phyloP scores from a whole-genome alignment of 2,888 invertebrate species.

The Dyspetes luteomarginatus region DNA sequence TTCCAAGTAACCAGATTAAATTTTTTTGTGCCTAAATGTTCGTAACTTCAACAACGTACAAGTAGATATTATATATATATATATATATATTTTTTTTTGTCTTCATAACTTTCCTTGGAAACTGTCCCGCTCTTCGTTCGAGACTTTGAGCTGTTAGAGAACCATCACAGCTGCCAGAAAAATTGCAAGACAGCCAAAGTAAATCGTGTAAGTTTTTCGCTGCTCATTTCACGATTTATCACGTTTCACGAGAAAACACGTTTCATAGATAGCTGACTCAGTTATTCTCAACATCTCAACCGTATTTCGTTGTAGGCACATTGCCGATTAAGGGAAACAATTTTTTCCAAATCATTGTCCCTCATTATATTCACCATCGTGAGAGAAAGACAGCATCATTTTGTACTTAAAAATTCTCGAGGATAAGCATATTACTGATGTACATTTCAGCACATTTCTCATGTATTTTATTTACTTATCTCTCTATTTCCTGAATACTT shows the following conservation, averaged over 20 bases:
- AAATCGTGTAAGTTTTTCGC: conserved; percentile 28
- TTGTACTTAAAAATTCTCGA: neutral
- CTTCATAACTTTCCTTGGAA: neutral
- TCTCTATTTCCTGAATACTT: neutral
- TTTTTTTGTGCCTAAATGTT: too few relatives aligned
- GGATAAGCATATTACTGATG: neutral
- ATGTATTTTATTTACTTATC: too few relatives aligned
- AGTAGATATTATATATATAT: too few relatives aligned
- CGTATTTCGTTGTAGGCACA: neutral
- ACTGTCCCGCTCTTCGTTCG: neutral
- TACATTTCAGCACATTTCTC: too few relatives aligned
- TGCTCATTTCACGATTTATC: conserved; percentile 59
- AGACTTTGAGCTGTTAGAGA: neutral
- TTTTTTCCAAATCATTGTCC: neutral
- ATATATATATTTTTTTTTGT: too few relatives aligned
- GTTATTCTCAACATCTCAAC: conserved; percentile 5
- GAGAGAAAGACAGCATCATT: neutral
- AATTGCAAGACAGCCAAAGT: conserved; percentile 29
- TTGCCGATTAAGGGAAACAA: conserved; percentile 12
- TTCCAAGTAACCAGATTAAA: too few relatives aligned
- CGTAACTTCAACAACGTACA: too few relatives aligned
- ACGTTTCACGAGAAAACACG: conserved; percentile 52
- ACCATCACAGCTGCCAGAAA: conserved; percentile 34
- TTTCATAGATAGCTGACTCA: conserved; percentile 41
- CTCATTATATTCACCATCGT: neutral